Evolutionary conservation across 2,888 invertebrate genomes (phyloP).

Genomic region (Carcina quercana): DNA sequence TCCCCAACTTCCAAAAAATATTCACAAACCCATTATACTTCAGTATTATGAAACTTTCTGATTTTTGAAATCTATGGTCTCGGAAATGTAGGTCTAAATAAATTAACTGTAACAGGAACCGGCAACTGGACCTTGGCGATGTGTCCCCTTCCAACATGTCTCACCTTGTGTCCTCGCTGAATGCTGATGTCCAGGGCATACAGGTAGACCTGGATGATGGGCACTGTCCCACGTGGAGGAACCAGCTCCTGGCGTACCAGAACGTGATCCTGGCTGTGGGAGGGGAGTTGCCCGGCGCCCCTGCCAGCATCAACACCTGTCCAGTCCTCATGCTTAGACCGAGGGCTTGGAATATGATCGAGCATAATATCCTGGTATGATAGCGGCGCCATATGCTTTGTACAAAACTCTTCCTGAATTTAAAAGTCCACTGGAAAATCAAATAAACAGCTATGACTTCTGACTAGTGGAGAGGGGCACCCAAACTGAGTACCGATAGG

Average conservation of each 20-base stretch:
- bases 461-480: too few relatives aligned
- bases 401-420: too few relatives aligned
- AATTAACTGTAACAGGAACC: constrained; percentile 49
- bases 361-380: constrained; percentile 77
- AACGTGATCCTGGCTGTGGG: constrained; percentile 75
- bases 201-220: constrained; percentile 83
- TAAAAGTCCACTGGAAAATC: too few relatives aligned
- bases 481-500: too few relatives aligned
- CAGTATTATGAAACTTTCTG: background rate
- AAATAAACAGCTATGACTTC: too few relatives aligned
- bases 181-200: constrained; percentile 73
- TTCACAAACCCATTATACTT: background rate
- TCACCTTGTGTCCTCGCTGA: constrained; percentile 72
- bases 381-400: constrained; percentile 11
- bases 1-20: background rate
- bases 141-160: constrained; percentile 76
- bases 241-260: constrained; percentile 77
- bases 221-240: constrained; percentile 82
- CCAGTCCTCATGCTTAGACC: constrained; percentile 80
- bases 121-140: constrained; percentile 78
- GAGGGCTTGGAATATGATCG: constrained; percentile 83
- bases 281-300: constrained; percentile 64
- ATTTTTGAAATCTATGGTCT: too few relatives aligned
- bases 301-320: constrained; percentile 60
- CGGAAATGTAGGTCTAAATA: too few relatives aligned